Percentiles rank a stretch among this genome's conserved stretches.
phyloP scores from a whole-genome alignment of 64 coral and sea anemone species.

The Anthopleura sola region DNA sequence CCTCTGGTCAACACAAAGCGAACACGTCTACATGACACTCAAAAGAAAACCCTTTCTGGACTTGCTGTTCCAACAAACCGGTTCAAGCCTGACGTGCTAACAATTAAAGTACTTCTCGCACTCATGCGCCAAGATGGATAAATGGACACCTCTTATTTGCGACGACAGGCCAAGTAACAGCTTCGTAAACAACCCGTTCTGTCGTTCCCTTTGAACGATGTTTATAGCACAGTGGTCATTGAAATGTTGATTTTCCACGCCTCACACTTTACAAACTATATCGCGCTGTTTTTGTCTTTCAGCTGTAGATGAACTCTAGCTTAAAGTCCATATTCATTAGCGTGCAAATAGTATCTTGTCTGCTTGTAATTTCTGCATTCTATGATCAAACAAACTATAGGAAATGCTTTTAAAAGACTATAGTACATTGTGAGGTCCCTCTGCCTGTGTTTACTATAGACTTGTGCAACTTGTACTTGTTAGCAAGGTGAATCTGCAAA shows the following conservation, averaged over 20 bases:
- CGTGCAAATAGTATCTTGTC: neutral
- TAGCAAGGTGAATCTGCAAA: too few relatives aligned
- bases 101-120: neutral
- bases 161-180: neutral
- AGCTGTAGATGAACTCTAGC: neutral
- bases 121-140: neutral
- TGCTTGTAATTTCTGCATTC: neutral
- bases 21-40: neutral
- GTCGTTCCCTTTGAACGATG: neutral
- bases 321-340: slow-evolving; percentile 5
- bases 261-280: neutral
- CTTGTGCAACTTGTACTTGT: too few relatives aligned
- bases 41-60: neutral
- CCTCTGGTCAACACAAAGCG: neutral
- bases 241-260: slow-evolving; percentile 21
- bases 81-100: neutral
- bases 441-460: neutral
- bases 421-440: neutral
- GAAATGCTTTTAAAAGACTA: neutral
- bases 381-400: neutral
- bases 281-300: neutral
- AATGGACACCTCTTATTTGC: neutral
- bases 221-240: neutral
- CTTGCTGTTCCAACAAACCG: slow-evolving; percentile 20
- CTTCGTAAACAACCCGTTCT: neutral